Percentiles rank a stretch among this genome's conserved stretches.
Conservation (phyloP, 2,888 invertebrate species). For the Diarsia mendica region DNA sequence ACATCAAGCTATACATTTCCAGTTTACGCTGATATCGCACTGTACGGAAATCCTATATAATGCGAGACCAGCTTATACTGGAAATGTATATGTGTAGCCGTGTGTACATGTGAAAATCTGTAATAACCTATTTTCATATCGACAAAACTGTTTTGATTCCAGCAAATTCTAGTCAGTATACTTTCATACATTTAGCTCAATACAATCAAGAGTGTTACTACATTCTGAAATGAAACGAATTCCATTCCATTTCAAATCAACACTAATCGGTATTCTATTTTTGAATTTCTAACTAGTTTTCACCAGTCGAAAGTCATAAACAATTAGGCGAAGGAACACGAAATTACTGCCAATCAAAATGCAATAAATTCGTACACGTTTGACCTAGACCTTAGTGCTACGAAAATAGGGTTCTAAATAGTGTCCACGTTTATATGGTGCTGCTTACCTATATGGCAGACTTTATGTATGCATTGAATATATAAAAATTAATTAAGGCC, state of each 20-base stretch:
- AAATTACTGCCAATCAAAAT: conserved; percentile 55
- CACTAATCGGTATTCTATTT: conserved; percentile 33
- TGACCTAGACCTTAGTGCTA: conserved; percentile 70
- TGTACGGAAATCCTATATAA: too few species aligned
- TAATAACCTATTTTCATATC: neutral
- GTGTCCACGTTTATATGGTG: conserved; percentile 18
- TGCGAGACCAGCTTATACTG: too few species aligned
- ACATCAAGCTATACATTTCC: too few species aligned
- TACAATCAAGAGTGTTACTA: conserved; percentile 3
- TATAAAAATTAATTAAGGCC: conserved; percentile 69
- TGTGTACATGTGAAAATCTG: neutral
- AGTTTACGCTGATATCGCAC: too few species aligned
- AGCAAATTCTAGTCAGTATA: neutral
- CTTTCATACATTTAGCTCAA: neutral
- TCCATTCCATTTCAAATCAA: conserved; percentile 26
- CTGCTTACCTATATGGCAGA: conserved; percentile 62
- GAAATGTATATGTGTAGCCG: too few species aligned
- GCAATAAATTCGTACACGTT: conserved; percentile 61
- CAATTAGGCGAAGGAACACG: conserved; percentile 47
- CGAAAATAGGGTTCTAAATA: conserved; percentile 46
- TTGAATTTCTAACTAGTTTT: conserved; percentile 46
- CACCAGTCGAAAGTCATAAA: conserved; percentile 48
- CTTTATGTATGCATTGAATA: conserved; percentile 70
- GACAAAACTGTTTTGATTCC: conserved; percentile 1
- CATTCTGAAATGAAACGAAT: conserved; percentile 14